Base-by-base conservation (phyloP, 1,140 invertebrate genomes). In the Acromyrmex heyeri region DNA sequence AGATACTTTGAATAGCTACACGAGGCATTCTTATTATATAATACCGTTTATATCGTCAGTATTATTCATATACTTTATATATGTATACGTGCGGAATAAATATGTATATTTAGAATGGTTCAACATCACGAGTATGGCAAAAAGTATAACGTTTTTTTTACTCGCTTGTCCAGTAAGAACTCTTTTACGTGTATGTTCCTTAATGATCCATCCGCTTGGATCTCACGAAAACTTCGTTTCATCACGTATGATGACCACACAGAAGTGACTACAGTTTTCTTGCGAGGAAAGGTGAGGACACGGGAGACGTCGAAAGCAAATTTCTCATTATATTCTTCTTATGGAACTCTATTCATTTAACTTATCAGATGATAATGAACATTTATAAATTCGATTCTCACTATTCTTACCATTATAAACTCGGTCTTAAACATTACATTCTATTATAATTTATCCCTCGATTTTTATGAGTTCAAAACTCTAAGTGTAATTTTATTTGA, bases 151-250 rank as follows among this genome's bases (percentile, higher is more conserved):
- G 86, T 73, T 91, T 91, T 61, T 24, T 79, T 79, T 85, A 62
- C 67, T n/a, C 72, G 57, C 50, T 75, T 67, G 86, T 53, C 69
- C 44, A 24, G 64, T 83, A 86, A 70, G 86, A 85, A 64, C 85
- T 82, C 55, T 85, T 88, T 62, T 81, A 77, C 86, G 87, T 88
- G 79, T 88, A 75, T 38, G 48, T 77, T 55, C 83, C 81, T 87
- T 92, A 92, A 92, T 91, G 92, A 92, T 93, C 83, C 88, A 90
- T 82, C 87, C 82, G 87, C 34, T 86, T 61, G 79, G 86, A 92
- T 91, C 89, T 88, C 86, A 91, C 88, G 91, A 88, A 91, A 92
- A 89, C 30, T 88, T 59, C 67, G 57, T 88, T 88, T 92, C 87
- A 90, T 85, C 67, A 83, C 78, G 64, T 78, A 85, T 77, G 85